These are phyloP conservation scores for Macrotis lagotis DNA, from an alignment of 2,113 vertebrate species.

Conservation along the genomic window DNA sequence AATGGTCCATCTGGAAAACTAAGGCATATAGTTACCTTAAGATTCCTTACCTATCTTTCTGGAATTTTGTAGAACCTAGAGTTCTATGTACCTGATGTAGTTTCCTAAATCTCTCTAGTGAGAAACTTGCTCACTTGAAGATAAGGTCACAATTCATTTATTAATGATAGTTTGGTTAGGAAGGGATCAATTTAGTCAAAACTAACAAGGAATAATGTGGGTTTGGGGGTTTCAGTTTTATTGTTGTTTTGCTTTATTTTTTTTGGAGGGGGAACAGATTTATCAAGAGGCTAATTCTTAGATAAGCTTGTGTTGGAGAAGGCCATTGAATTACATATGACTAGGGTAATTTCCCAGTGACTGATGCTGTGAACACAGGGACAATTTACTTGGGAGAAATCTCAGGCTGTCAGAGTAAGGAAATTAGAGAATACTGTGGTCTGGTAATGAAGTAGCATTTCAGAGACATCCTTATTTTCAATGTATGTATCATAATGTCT, in stretches of 20 bases:
- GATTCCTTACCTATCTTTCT: background rate
- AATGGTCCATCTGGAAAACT: background rate
- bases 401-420: background rate
- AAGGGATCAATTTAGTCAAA: background rate
- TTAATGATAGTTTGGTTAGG: fast-evolving
- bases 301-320: background rate
- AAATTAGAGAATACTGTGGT: background rate
- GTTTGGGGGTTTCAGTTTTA: too few relatives aligned
- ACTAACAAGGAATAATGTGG: background rate
- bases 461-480: too few relatives aligned
- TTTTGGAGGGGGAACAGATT: background rate
- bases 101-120: background rate
- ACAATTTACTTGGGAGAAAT: background rate
- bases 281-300: background rate
- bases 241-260: background rate
- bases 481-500: too few relatives aligned
- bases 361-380: background rate
- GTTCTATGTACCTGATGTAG: background rate
- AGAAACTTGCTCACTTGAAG: background rate
- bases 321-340: background rate
- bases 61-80: background rate
- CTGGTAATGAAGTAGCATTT: background rate
- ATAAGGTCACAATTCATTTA: background rate
- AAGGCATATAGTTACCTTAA: background rate
- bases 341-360: background rate